phyloP scores from a whole-genome alignment of 1,140 invertebrate species.

The Oscheius sp. region DNA sequence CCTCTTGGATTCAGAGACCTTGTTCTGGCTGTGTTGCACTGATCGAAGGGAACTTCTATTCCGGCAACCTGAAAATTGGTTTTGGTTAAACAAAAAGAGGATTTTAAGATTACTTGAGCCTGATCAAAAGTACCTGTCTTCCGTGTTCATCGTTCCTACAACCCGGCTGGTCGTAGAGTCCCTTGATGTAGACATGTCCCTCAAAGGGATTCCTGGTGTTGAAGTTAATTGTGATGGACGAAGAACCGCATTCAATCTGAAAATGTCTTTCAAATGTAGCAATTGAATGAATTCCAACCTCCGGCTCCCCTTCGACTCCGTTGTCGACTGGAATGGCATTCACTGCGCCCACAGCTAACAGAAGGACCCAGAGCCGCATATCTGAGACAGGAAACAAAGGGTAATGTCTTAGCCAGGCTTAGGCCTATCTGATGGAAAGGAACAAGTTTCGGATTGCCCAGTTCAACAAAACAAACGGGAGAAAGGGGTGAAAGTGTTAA shows the following conservation, averaged over 20 bases:
- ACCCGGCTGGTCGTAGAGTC: constrained; percentile 56
- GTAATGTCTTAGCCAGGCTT: background rate
- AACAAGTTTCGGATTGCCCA: background rate
- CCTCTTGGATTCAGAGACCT: constrained; percentile 59
- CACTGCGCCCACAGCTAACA: background rate
- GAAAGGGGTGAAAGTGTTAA: background rate
- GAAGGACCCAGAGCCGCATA: background rate
- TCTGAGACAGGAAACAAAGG: background rate
- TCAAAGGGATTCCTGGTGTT: constrained; percentile 60
- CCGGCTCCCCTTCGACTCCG: constrained; percentile 46
- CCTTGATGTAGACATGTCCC: constrained; percentile 61
- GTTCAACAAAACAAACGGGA: background rate
- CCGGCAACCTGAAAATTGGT: constrained; percentile 48
- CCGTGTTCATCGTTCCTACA: constrained; percentile 60
- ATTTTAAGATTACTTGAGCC: background rate
- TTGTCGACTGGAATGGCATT: constrained; percentile 46
- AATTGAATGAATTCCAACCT: constrained; percentile 14
- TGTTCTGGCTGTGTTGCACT: constrained; percentile 60
- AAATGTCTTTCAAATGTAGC: background rate
- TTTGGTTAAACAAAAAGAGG: background rate
- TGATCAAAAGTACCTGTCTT: constrained; percentile 38
- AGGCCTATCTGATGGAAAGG: background rate
- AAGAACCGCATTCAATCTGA: constrained; percentile 52
- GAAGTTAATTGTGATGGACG: constrained; percentile 60
- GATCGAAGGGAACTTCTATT: constrained; percentile 60